Evolutionary conservation across 2,888 invertebrate genomes (phyloP), one percentile per base, ranked within the genome.

Genomic region (Conops quadrifasciatus): DNA sequence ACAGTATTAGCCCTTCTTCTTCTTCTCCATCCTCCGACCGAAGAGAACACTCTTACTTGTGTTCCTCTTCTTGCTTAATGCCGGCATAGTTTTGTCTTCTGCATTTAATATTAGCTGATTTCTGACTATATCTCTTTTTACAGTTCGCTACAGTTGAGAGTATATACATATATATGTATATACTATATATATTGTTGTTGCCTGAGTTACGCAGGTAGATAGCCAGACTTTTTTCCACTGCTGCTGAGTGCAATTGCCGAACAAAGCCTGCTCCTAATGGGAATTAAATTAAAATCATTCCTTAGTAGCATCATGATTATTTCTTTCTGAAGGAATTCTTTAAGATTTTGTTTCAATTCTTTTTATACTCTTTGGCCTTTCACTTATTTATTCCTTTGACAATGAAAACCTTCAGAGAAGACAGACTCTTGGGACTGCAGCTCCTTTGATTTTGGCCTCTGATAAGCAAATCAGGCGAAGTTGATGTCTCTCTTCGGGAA

Each of bases 401-500:
- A n/a, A n/a, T n/a, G n/a, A n/a, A n/a, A n/a, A n/a, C n/a, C n/a
- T 36, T 36, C 4, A 36, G 4, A 9, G 36, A 4, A 36, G 36
- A 36, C 36, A 36, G n/a, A 36, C 36, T 36, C 36, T 36, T 36
- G 36, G 36, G 36, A 36, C n/a, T 9, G 24, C 26, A 58, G 28
- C 58, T 58, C 24, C 15, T 56, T 16, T 58, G 58, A 58, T 58
- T 26, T 58, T 58, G 15, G 28, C 15, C 58, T 24, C 5, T 26
- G 58, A 28, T 58, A 28, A 58, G 58, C 58, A 58, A 58, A 28
- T 58, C 53, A n/a, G 53, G 53, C 21, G 53, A 56, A 24, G 53
- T 56, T 7, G 53, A 56, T 56, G 19, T 56, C 24, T 7, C 1
- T 24, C 21, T 21, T 24, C 19, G 11, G 3, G 24, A 19, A n/a